Base-by-base conservation (phyloP, 2,113 vertebrate species). In the Dasyprocta punctata region DNA sequence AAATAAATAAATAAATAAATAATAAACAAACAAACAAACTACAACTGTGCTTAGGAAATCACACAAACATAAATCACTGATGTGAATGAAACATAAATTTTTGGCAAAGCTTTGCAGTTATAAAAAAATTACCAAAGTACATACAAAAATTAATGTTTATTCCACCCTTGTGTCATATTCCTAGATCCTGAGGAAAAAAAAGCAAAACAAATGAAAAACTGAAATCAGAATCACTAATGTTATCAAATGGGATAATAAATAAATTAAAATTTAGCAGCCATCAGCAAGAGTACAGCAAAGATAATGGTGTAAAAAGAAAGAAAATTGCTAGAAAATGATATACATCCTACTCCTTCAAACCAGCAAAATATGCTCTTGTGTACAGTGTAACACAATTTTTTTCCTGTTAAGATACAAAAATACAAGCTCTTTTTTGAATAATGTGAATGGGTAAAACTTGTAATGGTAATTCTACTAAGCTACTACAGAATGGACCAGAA, bases 91-190 rank as follows among this genome's bases (percentile, higher is more conserved):
- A 99, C 99, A 99, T 99, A 98, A 99, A 99, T 98, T 96, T 96
- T 96, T 98, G 99, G 98, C 98, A 99, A 99, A 98, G 98, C 98
- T 99, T 98, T 97, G 96, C 98, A 99, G 99, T 99, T 99, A 99
- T 98, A 99, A 63, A 97, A 98, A 98, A 98, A 65, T 99, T 98
- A 98, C 99, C 98, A 99, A 98, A 99, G 98, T 99, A 99, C 99
- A 99, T 98, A 98, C 99, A 99, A 99, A 99, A 99, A 99, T 98
- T 99, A 97, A 99, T 97, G 98, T 99, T 99, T 99, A 99, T 99
- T 99, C 98, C 98, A 99, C 98, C 98, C 98, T 98, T 99, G 96
- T 98, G 97, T 98, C 98, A 98, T 98, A 99, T 98, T 98, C 98
- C 69, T 98, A 98, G 97, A 98, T 98, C 98, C 98, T 98, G 97